Percentiles rank a stretch among this genome's conserved stretches.
Evolutionary conservation across 2,888 invertebrate genomes (phyloP).

Genomic region (Ischnus inquisitorius): DNA sequence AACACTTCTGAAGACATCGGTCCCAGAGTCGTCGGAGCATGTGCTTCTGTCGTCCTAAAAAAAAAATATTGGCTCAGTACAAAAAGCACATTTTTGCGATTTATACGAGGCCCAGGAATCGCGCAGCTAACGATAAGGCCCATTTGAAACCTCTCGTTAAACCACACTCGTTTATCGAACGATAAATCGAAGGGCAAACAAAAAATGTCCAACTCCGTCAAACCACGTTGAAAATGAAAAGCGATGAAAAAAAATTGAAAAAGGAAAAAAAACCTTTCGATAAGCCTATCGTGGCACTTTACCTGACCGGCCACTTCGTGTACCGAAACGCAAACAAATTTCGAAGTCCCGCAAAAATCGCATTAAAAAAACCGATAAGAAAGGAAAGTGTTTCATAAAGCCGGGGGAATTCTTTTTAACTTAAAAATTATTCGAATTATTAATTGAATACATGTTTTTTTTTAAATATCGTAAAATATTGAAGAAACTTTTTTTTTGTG

Average conservation of each 20-base stretch:
- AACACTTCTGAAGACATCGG: slow-evolving; percentile 91
- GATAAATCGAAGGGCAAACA: not conserved
- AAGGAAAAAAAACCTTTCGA: no score
- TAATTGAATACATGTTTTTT: not conserved
- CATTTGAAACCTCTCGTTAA: no score
- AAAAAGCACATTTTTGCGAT: not conserved
- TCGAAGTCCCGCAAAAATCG: not conserved
- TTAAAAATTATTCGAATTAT: not conserved
- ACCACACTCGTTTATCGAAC: not conserved
- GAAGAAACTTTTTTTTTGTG: no score
- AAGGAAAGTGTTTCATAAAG: no score
- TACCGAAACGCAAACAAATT: not conserved
- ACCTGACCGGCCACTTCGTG: no score
- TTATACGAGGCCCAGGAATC: not conserved
- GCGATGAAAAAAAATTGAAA: no score
- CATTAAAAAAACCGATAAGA: not conserved
- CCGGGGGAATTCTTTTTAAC: no score
- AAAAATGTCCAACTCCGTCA: no score
- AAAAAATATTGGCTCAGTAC: not conserved
- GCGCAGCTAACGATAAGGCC: no score
- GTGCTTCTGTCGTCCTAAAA: slow-evolving; percentile 81
- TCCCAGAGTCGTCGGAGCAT: slow-evolving; percentile 81
- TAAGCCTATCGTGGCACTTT: no score
- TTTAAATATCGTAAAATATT: no score
- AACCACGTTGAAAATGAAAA: no score